These are phyloP conservation scores for Troglohyphantes excavatus DNA, from an alignment of 2,888 invertebrate species.

Conservation along the genomic window DNA sequence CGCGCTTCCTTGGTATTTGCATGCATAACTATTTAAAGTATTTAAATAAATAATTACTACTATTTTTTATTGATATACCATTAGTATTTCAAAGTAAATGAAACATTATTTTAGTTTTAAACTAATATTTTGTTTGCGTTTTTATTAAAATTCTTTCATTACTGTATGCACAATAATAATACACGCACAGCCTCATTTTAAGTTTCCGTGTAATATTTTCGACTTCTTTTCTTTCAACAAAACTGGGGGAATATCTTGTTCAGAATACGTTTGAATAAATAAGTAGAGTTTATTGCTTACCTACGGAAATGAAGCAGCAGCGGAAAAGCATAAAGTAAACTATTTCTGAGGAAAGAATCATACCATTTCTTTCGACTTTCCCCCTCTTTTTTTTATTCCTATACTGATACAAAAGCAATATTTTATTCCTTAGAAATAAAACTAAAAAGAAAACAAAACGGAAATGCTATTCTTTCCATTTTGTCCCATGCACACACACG, in stretches of 20 bases:
- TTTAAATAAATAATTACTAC: too few relatives aligned
- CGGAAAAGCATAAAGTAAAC: conserved; percentile 14
- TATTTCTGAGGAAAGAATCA: conserved; percentile 12
- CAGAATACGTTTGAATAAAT: conserved; percentile 50
- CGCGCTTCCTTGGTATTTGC: too few relatives aligned
- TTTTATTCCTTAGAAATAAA: conserved; percentile 39
- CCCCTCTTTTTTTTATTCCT: conserved; percentile 14
- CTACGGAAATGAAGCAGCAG: conserved; percentile 23
- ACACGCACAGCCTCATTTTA: too few relatives aligned
- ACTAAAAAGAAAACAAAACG: background rate
- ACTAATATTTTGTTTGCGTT: too few relatives aligned
- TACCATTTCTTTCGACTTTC: conserved; percentile 45
- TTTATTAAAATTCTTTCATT: too few relatives aligned
- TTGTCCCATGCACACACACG: background rate
- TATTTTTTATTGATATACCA: too few relatives aligned
- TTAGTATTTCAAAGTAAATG: too few relatives aligned
- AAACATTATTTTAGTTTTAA: too few relatives aligned
- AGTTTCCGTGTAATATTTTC: background rate
- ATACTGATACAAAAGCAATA: conserved; percentile 26
- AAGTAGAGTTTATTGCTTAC: conserved; percentile 49
- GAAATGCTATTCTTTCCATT: background rate
- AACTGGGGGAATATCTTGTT: background rate
- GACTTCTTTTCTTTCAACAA: conserved; percentile 18
- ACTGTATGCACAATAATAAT: too few relatives aligned
- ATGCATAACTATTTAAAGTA: too few relatives aligned